These are phyloP conservation scores for Caenorhabditis sp. DNA, from an alignment of 2,888 invertebrate species.

Conservation along the genomic window DNA sequence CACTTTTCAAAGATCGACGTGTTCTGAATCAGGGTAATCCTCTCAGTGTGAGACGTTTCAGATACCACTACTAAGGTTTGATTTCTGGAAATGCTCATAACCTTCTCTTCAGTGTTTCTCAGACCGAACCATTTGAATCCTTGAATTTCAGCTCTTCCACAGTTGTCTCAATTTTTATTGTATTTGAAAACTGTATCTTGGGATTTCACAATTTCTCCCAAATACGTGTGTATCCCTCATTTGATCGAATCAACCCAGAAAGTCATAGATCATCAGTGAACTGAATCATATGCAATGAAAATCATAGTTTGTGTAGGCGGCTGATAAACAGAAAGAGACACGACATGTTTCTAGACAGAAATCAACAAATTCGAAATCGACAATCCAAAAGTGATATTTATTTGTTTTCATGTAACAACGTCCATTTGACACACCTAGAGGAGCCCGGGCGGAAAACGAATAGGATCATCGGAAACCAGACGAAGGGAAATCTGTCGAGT, in stretches of 20 bases:
- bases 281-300: constrained; percentile 24
- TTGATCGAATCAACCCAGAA: constrained; percentile 24
- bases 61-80: no score
- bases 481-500: constrained; percentile 24
- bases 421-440: background rate
- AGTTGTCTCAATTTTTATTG: no score
- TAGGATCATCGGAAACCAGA: constrained; percentile 23
- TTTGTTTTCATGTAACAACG: constrained; percentile 19
- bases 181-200: background rate
- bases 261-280: constrained; percentile 28
- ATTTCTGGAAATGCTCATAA: no score
- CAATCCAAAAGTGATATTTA: background rate
- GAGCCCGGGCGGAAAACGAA: background rate
- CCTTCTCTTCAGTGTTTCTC: no score
- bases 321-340: background rate
- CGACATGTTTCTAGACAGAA: background rate
- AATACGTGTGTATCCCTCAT: background rate
- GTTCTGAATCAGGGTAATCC: no score
- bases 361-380: background rate
- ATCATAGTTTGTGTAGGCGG: constrained; percentile 35
- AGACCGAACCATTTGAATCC: no score
- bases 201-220: background rate
- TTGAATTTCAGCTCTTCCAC: background rate
- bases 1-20: no score
- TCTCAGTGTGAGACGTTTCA: no score